Percentiles rank a stretch among this genome's conserved stretches.
Evolutionary conservation across 2,113 vertebrate genomes (phyloP).

Genomic region (Myxocyprinus asiaticus): DNA sequence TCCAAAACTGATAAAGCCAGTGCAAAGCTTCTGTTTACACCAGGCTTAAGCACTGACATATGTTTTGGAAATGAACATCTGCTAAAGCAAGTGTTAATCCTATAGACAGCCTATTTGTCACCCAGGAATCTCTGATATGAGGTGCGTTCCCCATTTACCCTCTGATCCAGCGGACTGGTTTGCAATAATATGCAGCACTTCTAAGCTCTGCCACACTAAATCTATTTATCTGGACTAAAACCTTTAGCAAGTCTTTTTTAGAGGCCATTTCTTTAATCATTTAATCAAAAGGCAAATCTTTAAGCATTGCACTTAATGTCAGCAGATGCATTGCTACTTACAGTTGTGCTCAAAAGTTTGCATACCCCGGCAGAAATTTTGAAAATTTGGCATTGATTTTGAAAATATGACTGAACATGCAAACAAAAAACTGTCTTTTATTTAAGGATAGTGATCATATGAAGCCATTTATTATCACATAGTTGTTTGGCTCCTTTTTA

Average conservation of each 20-base stretch:
- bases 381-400: conserved; percentile 59
- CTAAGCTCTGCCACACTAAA: conserved; percentile 67
- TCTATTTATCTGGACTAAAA: conserved; percentile 62
- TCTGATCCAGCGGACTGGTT: conserved; percentile 67
- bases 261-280: conserved; percentile 58
- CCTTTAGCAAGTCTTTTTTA: conserved; percentile 55
- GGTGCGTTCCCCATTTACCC: conserved; percentile 57
- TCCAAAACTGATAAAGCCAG: conserved; percentile 72
- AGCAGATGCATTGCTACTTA: conserved; percentile 8
- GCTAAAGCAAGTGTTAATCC: conserved; percentile 71
- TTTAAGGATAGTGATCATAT: no score
- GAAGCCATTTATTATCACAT: no score
- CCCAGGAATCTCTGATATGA: conserved; percentile 69
- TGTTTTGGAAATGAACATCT: conserved; percentile 75
- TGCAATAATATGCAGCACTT: conserved; percentile 64
- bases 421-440: no score
- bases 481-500: no score
- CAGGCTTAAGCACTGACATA: conserved; percentile 72
- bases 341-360: conserved; percentile 61
- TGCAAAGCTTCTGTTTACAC: conserved; percentile 71
- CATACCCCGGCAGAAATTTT: conserved; percentile 69
- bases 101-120: conserved; percentile 71
- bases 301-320: conserved; percentile 67
- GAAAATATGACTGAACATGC: no score
- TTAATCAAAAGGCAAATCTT: conserved; percentile 54